These are phyloP conservation scores for Halcyon badia DNA, from an alignment of 2,797 vertebrate genomes.

Conservation along the genomic window DNA sequence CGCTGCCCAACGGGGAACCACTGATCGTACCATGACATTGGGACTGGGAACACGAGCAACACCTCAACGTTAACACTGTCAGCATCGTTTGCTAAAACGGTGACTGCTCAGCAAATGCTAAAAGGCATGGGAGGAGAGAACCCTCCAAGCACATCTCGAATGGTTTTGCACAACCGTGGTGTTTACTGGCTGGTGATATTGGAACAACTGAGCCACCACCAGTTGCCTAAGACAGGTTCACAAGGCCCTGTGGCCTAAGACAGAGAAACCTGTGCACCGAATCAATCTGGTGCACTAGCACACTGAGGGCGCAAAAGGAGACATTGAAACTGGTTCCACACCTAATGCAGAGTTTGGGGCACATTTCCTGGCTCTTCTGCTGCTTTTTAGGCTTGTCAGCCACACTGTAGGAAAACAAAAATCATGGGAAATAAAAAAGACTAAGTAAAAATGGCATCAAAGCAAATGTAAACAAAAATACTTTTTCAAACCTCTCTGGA, in stretches of 20 bases:
- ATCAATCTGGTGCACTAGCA: conserved; percentile 41
- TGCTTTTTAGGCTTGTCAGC: conserved; percentile 80
- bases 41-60: background rate
- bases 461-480: conserved; percentile 67
- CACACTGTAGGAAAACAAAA: conserved; percentile 80
- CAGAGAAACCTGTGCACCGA: conserved; percentile 29
- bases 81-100: background rate
- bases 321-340: conserved; percentile 77
- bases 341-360: conserved; percentile 78
- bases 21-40: background rate
- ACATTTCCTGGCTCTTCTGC: conserved; percentile 79
- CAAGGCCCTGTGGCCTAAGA: background rate
- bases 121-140: background rate
- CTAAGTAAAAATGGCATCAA: conserved; percentile 76
- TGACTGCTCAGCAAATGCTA: background rate
- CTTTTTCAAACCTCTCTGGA: conserved; percentile 47
- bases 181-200: background rate
- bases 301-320: conserved; percentile 75
- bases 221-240: background rate
- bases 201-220: background rate
- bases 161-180: background rate
- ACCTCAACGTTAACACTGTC: background rate
- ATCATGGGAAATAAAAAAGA: conserved; percentile 76
- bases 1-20: background rate
- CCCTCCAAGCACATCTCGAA: background rate